Conservation (phyloP, 2,797 vertebrate genomes). For the Paratrypauchen microcephalus region DNA sequence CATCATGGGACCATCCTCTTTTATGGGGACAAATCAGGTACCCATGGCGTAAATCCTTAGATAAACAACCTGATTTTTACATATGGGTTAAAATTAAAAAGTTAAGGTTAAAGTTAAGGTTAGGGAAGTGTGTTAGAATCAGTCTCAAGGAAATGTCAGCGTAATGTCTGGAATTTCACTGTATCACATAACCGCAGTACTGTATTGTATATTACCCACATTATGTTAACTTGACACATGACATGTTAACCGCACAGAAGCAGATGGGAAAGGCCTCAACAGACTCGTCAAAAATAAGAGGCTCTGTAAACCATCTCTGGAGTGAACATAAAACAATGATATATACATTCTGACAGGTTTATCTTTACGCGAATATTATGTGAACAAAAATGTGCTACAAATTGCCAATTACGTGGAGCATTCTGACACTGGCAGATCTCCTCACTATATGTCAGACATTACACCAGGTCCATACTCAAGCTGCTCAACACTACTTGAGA, state of each 20-base stretch:
- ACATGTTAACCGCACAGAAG: neutral
- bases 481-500: neutral
- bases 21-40: too few species aligned
- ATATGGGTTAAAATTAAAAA: too few species aligned
- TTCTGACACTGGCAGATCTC: neutral
- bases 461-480: neutral
- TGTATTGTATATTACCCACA: too few species aligned
- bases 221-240: too few species aligned
- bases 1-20: too few species aligned
- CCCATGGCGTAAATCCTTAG: too few species aligned
- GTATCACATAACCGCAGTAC: too few species aligned
- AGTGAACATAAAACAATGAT: neutral
- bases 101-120: too few species aligned
- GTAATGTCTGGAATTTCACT: too few species aligned
- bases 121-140: too few species aligned
- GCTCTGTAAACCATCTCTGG: neutral
- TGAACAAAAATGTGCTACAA: neutral
- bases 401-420: conserved; percentile 1
- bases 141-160: too few species aligned
- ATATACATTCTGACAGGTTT: neutral
- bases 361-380: neutral
- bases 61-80: too few species aligned
- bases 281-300: neutral
- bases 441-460: neutral
- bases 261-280: neutral